These are phyloP conservation scores for Oithona nana DNA, from an alignment of 2,888 invertebrate genomes.

Conservation along the genomic window DNA sequence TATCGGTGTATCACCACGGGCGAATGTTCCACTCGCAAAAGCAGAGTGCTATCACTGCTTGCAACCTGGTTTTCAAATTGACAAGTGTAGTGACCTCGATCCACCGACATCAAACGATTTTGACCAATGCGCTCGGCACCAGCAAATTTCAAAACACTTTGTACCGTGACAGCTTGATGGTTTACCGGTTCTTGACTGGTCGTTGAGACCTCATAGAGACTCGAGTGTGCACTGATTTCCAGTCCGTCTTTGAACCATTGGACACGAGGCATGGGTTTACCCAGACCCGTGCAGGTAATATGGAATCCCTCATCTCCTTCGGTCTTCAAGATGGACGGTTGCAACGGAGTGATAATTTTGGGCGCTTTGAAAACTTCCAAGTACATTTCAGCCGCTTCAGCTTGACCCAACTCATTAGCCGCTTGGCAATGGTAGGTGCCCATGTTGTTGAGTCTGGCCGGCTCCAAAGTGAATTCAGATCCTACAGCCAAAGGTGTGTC, in stretches of 20 bases:
- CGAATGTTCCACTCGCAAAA: constrained; percentile 57
- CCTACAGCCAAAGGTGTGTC: constrained; percentile 48
- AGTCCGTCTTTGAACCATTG: constrained; percentile 54
- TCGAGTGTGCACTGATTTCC: not conserved
- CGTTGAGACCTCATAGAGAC: constrained; percentile 57
- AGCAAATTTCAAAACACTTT: constrained; percentile 23
- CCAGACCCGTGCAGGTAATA: constrained; percentile 63
- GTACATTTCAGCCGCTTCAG: constrained; percentile 60
- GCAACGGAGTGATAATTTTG: constrained; percentile 57
- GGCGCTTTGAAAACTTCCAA: constrained; percentile 75
- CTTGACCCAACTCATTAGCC: constrained; percentile 67
- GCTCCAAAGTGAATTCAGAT: constrained; percentile 61
- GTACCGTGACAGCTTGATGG: constrained; percentile 37
- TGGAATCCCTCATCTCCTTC: constrained; percentile 19
- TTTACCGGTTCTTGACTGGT: constrained; percentile 49
- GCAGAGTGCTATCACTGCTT: constrained; percentile 69
- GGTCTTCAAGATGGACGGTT: constrained; percentile 24
- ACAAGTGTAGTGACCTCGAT: constrained; percentile 69
- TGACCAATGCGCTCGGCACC: constrained; percentile 22
- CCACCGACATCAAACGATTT: constrained; percentile 36
- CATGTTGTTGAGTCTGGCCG: constrained; percentile 63
- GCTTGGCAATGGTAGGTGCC: constrained; percentile 78
- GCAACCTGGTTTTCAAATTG: constrained; percentile 78
- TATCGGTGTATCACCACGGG: constrained; percentile 6
- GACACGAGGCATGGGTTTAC: constrained; percentile 64